Evolutionary conservation across 2,888 invertebrate genomes (phyloP).

Genomic region (Hylaea fasciaria): DNA sequence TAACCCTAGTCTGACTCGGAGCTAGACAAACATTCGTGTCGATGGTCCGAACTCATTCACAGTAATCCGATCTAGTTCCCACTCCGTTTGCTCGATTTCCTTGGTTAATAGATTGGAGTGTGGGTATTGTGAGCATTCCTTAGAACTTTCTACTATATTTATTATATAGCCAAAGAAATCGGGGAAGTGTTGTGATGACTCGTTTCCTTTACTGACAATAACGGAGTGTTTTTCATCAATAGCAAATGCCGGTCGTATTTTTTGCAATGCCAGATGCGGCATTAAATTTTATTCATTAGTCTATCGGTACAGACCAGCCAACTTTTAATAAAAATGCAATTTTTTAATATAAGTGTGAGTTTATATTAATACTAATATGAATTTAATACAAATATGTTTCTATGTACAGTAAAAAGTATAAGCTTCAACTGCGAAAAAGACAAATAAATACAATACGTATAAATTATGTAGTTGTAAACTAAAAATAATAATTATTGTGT

Average conservation of each 20-base stretch:
- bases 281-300: background rate
- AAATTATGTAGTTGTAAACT: too few species aligned
- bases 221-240: background rate
- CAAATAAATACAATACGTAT: background rate
- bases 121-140: background rate
- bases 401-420: background rate
- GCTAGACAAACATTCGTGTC: background rate
- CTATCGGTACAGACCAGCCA: background rate
- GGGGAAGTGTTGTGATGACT: background rate
- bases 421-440: background rate
- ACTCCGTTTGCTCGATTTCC: background rate
- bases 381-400: too few species aligned
- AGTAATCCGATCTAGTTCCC: too few species aligned
- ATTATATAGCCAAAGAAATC: background rate
- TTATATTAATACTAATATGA: too few species aligned
- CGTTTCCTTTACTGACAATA: background rate
- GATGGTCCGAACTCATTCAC: background rate
- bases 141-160: conserved; percentile 1
- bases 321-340: background rate
- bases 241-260: background rate
- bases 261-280: background rate
- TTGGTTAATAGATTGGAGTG: background rate
- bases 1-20: background rate
- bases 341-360: too few species aligned
- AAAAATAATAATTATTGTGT: background rate